Conservation (phyloP, 2,888 invertebrate species). For the Apotomis turbidana region DNA sequence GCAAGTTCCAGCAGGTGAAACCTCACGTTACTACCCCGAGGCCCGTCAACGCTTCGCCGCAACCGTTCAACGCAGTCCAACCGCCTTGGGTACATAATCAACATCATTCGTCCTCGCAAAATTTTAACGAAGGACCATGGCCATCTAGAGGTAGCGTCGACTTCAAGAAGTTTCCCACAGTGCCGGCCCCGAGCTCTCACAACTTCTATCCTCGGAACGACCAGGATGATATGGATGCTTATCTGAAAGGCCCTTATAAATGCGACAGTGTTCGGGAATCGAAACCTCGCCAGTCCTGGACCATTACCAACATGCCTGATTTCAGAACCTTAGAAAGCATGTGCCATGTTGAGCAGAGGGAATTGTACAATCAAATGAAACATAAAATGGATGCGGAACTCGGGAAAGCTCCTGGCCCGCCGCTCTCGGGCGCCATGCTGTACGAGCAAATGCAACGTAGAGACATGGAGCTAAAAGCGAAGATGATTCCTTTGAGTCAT, state of each 20-base stretch:
- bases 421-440: conserved; percentile 65
- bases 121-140: conserved; percentile 74
- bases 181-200: conserved; percentile 69
- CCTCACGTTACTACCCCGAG: conserved; percentile 69
- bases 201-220: conserved; percentile 74
- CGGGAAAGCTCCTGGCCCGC: conserved; percentile 74
- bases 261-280: conserved; percentile 73
- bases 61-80: conserved; percentile 72
- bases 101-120: conserved; percentile 63
- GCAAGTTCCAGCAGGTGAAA: conserved; percentile 71
- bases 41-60: conserved; percentile 70
- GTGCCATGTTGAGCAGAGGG: conserved; percentile 75
- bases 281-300: conserved; percentile 80
- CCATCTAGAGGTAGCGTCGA: conserved; percentile 67
- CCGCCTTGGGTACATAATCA: conserved; percentile 78
- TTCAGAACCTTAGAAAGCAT: conserved; percentile 73
- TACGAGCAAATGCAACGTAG: conserved; percentile 74
- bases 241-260: conserved; percentile 72
- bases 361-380: conserved; percentile 74
- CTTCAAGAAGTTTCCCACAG: conserved; percentile 75
- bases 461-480: conserved; percentile 77
- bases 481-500: conserved; percentile 80
- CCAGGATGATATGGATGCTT: conserved; percentile 69
- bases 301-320: conserved; percentile 76
- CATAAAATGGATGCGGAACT: conserved; percentile 79